Conservation (phyloP, 1,140 invertebrate genomes). For the Cepaea nemoralis region DNA sequence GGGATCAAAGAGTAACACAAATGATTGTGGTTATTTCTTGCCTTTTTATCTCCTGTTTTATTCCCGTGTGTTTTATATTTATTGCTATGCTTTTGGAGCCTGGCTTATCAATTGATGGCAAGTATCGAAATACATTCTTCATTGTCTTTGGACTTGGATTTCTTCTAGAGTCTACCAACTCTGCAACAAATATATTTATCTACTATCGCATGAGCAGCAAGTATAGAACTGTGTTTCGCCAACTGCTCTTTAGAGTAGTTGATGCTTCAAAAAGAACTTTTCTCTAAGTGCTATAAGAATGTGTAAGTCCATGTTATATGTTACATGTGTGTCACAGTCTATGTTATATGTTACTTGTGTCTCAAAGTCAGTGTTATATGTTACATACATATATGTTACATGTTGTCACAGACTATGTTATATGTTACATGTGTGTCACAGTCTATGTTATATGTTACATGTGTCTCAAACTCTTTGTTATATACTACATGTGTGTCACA, state of each 20-base stretch:
- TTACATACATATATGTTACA: not conserved
- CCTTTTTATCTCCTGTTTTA: not conserved
- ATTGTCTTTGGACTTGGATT: not conserved
- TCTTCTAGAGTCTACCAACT: not conserved
- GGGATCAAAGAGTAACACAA: constrained; percentile 3
- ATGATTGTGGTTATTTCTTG: constrained; percentile 10
- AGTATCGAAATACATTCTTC: not conserved
- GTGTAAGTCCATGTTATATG: not conserved
- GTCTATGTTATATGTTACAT: not conserved
- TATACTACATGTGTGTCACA: not conserved
- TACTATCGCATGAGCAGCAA: constrained; percentile 19
- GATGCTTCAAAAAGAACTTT: not conserved
- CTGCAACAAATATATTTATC: not conserved
- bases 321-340: not conserved
- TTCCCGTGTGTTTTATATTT: not conserved
- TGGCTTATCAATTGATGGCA: not conserved
- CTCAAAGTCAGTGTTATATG: not conserved
- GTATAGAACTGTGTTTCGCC: not conserved
- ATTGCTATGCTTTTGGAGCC: not conserved
- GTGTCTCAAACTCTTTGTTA: not conserved
- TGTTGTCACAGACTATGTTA: not conserved
- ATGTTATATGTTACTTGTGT: not conserved
- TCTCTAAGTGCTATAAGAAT: not conserved
- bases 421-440: not conserved
- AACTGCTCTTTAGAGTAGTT: not conserved